Evolutionary conservation across 2,113 vertebrate genomes (phyloP), one percentile per base, ranked within the genome.

Genomic region (Labeo rohita): DNA sequence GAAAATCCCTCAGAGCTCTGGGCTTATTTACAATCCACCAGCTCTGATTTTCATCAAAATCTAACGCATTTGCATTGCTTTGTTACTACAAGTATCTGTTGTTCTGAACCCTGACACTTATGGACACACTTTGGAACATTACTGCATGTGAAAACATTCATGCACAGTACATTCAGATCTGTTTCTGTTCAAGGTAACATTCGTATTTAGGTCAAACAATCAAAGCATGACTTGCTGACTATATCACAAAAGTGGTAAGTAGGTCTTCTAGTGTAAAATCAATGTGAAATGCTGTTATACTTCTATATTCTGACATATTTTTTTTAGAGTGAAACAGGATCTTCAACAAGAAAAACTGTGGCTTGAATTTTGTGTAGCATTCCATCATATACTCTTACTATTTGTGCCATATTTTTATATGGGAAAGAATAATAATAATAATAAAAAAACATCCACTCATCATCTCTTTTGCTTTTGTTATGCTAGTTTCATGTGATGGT

Each of bases 1-100:
- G 34, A 61, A n/a, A n/a, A n/a, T 61, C 56, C 54, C 49, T 47
- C 13, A 18, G 12, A 56, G 83, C 65, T 88, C 21, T 16, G 49
- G 61, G 63, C 6, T 78, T 63, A 84, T 84, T 66, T 72, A 72
- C 54, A 78, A 7, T 49, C 80, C 18, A 75, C 66, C n/a, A 70
- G 49, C 4, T 77, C 39, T 70, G 74, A 65, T 45, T 49, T 72
- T 16, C 23, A 75, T 45, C 39, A 50, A 36, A 11, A 74, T 36
- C 10, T 52, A 56, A 36, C 6, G 36, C 36, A 88, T 84, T 88
- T 66, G 47, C 23, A 80, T 59, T 18, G 16, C 34, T n/a, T 61
- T n/a, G 8, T 61, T 61, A n/a, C 2, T 61, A n/a, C 56, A 61
- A 61, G 56, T 61, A 8, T n/a, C 56, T 0, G 3, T 8, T 61